Evolutionary conservation across 2,888 invertebrate genomes (phyloP).

Genomic region (Plebejus anna): DNA sequence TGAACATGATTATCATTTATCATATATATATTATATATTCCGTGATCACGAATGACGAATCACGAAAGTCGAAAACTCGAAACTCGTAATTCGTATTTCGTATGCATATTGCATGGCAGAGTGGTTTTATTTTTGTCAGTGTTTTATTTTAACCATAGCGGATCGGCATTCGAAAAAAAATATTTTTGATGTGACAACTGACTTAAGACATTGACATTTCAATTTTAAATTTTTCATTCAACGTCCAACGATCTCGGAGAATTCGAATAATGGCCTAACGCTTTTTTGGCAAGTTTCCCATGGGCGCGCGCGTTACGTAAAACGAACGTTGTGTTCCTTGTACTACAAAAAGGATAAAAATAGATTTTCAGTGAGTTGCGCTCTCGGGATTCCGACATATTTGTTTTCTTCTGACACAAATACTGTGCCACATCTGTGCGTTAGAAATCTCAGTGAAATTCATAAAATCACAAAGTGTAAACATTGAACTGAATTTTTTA

Average conservation of each 20-base stretch:
- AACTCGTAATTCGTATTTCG: too few species aligned
- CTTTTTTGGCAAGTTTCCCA: slow-evolving; percentile 76
- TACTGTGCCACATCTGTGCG: slow-evolving; percentile 55
- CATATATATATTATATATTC: too few species aligned
- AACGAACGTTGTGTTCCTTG: slow-evolving; percentile 61
- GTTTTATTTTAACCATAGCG: too few species aligned
- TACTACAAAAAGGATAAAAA: slow-evolving; percentile 71
- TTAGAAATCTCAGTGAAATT: slow-evolving; percentile 74
- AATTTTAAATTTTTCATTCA: slow-evolving; percentile 47
- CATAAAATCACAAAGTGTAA: slow-evolving; percentile 63
- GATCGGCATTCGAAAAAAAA: too few species aligned
- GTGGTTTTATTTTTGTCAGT: too few species aligned
- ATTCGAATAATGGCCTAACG: slow-evolving; percentile 47
- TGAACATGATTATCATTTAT: too few species aligned
- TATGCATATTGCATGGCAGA: too few species aligned
- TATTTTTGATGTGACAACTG: too few species aligned
- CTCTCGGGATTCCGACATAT: slow-evolving; percentile 59
- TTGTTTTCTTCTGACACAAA: slow-evolving; percentile 75
- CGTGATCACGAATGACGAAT: too few species aligned
- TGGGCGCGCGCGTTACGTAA: slow-evolving; percentile 65
- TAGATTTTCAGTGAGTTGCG: slow-evolving; percentile 73
- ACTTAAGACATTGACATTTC: slow-evolving; percentile 40
- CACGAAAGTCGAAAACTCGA: too few species aligned
- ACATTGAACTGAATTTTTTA: slow-evolving; percentile 63
- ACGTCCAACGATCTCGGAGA: slow-evolving; percentile 47